Percentiles rank a stretch among this genome's conserved stretches.
Conservation (phyloP, 2,113 vertebrate genomes). For the Alces alces region DNA sequence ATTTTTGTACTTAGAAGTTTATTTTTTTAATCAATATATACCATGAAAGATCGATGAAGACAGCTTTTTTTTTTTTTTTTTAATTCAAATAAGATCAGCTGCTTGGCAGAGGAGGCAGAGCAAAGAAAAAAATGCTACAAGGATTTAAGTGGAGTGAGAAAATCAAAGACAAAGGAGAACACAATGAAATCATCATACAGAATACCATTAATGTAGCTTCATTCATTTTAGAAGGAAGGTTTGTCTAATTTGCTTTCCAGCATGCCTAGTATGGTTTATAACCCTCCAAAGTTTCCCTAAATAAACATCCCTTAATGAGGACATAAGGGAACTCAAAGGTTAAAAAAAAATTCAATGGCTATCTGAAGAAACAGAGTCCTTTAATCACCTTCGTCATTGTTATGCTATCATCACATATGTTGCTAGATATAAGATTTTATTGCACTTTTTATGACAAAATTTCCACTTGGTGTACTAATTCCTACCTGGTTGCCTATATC, state of each 20-base stretch:
- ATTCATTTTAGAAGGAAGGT: conserved; percentile 37
- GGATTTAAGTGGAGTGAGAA: conserved; percentile 54
- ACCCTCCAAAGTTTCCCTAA: not conserved
- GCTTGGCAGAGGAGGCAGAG: conserved; percentile 53
- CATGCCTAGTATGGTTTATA: not conserved
- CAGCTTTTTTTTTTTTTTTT: conserved; percentile 72
- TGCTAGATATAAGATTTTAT: not conserved
- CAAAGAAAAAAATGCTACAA: conserved; percentile 51
- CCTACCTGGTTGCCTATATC: not conserved
- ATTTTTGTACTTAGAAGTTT: conserved; percentile 57
- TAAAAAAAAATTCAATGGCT: not conserved
- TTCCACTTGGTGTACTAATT: not conserved
- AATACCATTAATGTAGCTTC: conserved; percentile 26
- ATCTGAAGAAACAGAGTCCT: not conserved
- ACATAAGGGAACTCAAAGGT: conserved; percentile 15
- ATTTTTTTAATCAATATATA: conserved; percentile 61
- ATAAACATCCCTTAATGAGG: not conserved
- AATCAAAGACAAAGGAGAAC: conserved; percentile 47
- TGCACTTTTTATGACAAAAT: not conserved
- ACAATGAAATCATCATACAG: conserved; percentile 65
- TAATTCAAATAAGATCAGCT: conserved; percentile 59
- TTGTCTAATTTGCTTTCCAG: conserved; percentile 31
- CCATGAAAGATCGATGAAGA: conserved; percentile 57
- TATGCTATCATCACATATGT: not conserved
- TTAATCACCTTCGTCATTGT: not conserved